Base-by-base conservation (phyloP, 2,888 invertebrate genomes). In the Scaptomyza tumidula region DNA sequence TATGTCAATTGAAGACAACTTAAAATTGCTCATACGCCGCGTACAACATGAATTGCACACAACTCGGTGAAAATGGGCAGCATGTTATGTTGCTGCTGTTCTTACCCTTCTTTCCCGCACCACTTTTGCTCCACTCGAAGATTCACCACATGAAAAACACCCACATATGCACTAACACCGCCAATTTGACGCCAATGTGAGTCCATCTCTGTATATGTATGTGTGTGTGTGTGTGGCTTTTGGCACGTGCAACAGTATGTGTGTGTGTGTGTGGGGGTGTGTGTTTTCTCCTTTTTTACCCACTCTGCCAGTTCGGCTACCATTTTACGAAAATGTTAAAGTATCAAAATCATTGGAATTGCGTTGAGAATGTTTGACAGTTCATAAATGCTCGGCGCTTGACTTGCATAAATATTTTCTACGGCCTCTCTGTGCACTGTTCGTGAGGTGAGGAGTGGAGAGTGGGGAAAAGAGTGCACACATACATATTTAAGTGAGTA, bases 281-380 rank as follows among this genome's bases (percentile, higher is more conserved):
- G n/a, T n/a, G n/a, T n/a, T n/a, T n/a, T n/a, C n/a, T n/a, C n/a
- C n/a, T n/a, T 59, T 31, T 72, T 46, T 43, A 35, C 55, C 39
- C 19, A 7, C 9, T 48, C 37, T 60, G 53, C 27, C 64, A 75
- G 79, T 74, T 74, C 82, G 84, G 84, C 74, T 76, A 82, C 67
- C 85, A 89, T 89, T 87, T 89, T 87, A 74, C 88, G 86, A 90
- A 90, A 90, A 88, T 88, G 88, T 88, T 88, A 85, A 90, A 90
- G 89, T 88, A 88, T 88, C 88, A 88, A 89, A 90, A 90, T 88
- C 90, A 90, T 89, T 90, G 88, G 75, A 90, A 89, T 89, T 89
- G 88, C 83, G 88, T 77, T 89, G 89, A 90, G 88, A 89, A 85
- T 88, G 88, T 88, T 88, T 88, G 88, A 88, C 88, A 89, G 90